These are phyloP conservation scores for Papilio aristodemus DNA, from an alignment of 1,140 invertebrate genomes.

Conservation along the genomic window DNA sequence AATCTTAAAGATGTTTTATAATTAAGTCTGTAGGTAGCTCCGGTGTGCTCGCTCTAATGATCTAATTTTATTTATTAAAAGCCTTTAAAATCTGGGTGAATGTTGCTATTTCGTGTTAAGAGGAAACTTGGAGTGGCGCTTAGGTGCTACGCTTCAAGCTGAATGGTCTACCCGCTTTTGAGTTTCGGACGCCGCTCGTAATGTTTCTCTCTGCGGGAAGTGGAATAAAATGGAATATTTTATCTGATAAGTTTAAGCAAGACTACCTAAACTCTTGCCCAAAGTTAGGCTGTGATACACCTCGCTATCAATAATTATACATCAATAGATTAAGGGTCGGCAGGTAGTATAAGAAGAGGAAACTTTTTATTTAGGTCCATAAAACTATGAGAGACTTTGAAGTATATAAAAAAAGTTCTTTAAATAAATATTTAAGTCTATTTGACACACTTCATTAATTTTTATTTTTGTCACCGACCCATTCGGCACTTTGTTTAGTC, in stretches of 20 bases:
- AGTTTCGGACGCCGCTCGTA: not conserved
- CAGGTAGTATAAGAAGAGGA: too few relatives aligned
- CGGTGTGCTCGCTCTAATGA: conserved; percentile 37
- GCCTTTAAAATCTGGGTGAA: conserved; percentile 37
- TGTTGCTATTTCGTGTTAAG: conserved; percentile 34
- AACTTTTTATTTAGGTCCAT: too few relatives aligned
- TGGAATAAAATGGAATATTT: conserved; percentile 7
- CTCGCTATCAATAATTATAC: too few relatives aligned
- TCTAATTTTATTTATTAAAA: conserved; percentile 47
- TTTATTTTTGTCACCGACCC: too few relatives aligned
- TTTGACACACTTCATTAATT: too few relatives aligned
- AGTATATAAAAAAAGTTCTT: too few relatives aligned
- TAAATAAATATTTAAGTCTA: too few relatives aligned
- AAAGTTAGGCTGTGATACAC: not conserved
- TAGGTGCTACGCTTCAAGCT: conserved; percentile 8
- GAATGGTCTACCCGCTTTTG: conserved; percentile 24
- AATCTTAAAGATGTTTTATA: conserved; percentile 30
- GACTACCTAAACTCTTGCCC: not conserved
- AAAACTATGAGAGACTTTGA: too few relatives aligned
- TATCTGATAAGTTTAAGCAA: not conserved
- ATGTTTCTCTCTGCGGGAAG: conserved; percentile 17
- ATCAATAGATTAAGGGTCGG: too few relatives aligned
- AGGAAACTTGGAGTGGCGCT: conserved; percentile 10
- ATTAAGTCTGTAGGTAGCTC: conserved; percentile 35
- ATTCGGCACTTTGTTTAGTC: too few relatives aligned